Conservation (phyloP, 2,797 vertebrate species). For the Todus mexicanus region DNA sequence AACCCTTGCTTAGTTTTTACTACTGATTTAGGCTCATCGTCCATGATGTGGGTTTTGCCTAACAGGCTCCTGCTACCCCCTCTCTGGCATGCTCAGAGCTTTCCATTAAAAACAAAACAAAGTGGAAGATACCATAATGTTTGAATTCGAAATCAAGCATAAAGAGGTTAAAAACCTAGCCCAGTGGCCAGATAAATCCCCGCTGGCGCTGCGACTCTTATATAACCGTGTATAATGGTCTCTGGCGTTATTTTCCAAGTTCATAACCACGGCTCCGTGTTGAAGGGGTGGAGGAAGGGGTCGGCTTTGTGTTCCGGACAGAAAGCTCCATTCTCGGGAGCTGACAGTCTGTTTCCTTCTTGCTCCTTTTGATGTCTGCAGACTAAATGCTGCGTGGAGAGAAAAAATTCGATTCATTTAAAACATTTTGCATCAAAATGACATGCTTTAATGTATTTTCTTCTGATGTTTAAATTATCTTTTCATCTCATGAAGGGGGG, state of each 20-base stretch:
- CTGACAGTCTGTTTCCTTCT: constrained; percentile 42
- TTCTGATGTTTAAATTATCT: constrained; percentile 64
- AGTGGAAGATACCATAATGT: neutral
- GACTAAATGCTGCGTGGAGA: neutral
- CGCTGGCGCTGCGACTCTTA: neutral
- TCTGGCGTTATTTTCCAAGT: neutral
- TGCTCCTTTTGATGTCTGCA: constrained; percentile 46
- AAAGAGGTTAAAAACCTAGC: neutral
- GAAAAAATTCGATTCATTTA: constrained; percentile 48
- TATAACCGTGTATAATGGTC: neutral
- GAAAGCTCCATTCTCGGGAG: neutral
- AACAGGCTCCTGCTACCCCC: constrained; percentile 51
- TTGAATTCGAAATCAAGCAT: neutral
- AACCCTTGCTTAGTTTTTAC: constrained; percentile 52
- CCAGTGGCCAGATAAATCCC: neutral
- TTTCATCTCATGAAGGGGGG: neutral
- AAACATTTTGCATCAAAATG: constrained; percentile 65
- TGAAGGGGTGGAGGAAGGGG: neutral
- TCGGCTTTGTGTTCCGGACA: constrained; percentile 23
- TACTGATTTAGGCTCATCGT: constrained; percentile 14
- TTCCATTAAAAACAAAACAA: constrained; percentile 51
- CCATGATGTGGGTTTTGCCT: constrained; percentile 65
- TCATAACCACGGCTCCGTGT: neutral
- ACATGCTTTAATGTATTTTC: constrained; percentile 56
- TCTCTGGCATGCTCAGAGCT: neutral